phyloP scores from a whole-genome alignment of 2,888 invertebrate species.

The Auanema sp. region DNA sequence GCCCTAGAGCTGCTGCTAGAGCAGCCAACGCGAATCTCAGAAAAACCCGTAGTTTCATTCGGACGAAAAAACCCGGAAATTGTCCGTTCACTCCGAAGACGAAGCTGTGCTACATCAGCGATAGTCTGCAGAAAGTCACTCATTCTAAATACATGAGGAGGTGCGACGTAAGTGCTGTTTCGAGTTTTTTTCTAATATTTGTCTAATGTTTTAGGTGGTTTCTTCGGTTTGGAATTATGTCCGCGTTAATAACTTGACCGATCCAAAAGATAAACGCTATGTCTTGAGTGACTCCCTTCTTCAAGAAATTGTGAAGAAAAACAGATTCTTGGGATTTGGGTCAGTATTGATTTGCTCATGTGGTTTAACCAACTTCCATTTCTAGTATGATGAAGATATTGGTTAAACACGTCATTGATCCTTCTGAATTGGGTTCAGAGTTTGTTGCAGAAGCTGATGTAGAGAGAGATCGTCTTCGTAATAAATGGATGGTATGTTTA shows the following conservation, averaged over 20 bases:
- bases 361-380: constrained; percentile 1
- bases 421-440: constrained; percentile 28
- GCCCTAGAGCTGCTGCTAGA: too few relatives aligned
- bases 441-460: constrained; percentile 24
- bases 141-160: constrained; percentile 31
- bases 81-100: constrained; percentile 19
- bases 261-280: constrained; percentile 48
- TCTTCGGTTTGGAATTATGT: constrained; percentile 55
- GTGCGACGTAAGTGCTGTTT: constrained; percentile 30
- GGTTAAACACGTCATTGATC: constrained; percentile 42
- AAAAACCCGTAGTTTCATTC: too few relatives aligned
- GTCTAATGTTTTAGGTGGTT: constrained; percentile 35
- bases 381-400: constrained; percentile 50
- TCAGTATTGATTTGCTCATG: constrained; percentile 8
- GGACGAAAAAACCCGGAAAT: too few relatives aligned
- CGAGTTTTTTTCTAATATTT: constrained; percentile 2
- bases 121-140: constrained; percentile 29
- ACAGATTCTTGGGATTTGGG: constrained; percentile 31
- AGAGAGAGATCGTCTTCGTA: constrained; percentile 25
- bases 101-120: constrained; percentile 26
- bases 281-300: constrained; percentile 25
- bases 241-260: constrained; percentile 44
- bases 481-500: constrained; percentile 24
- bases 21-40: too few relatives aligned
- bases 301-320: constrained; percentile 30